Evolutionary conservation across 2,888 invertebrate genomes (phyloP).

Genomic region (Aporophyla nigra): DNA sequence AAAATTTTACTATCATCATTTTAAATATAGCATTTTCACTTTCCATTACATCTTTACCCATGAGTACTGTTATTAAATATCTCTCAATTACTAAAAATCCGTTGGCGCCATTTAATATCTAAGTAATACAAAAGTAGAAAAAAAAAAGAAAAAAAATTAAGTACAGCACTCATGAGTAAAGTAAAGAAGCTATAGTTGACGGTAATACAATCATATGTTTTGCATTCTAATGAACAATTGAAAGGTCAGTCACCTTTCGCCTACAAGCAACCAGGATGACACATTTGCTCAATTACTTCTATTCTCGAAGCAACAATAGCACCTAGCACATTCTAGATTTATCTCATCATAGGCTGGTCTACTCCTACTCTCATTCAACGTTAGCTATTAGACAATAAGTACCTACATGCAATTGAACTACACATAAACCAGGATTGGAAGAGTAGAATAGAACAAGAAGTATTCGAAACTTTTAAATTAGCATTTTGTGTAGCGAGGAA

Average conservation of each 20-base stretch:
- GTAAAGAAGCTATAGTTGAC: too few species aligned
- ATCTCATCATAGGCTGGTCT: neutral
- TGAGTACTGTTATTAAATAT: too few species aligned
- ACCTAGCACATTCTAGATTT: conserved; percentile 46
- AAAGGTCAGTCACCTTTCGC: conserved; percentile 23
- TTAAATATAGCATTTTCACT: neutral
- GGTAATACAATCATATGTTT: neutral
- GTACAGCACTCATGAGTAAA: too few species aligned
- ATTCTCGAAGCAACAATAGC: conserved; percentile 11
- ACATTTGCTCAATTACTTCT: conserved; percentile 38
- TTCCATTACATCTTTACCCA: too few species aligned
- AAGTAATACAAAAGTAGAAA: too few species aligned
- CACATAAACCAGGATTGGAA: neutral
- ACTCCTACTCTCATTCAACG: neutral
- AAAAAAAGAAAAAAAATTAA: too few species aligned
- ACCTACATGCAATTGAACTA: neutral
- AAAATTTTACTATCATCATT: neutral
- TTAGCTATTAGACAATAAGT: neutral
- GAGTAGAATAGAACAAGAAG: too few species aligned
- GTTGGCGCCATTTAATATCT: too few species aligned
- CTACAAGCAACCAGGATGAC: conserved; percentile 19
- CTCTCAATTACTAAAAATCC: too few species aligned
- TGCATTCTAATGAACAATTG: neutral
- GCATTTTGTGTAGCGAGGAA: neutral
- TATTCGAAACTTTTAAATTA: too few species aligned